Evolutionary conservation across 2,113 vertebrate species (phyloP).

Genomic region (Artemisiospiza belli): DNA sequence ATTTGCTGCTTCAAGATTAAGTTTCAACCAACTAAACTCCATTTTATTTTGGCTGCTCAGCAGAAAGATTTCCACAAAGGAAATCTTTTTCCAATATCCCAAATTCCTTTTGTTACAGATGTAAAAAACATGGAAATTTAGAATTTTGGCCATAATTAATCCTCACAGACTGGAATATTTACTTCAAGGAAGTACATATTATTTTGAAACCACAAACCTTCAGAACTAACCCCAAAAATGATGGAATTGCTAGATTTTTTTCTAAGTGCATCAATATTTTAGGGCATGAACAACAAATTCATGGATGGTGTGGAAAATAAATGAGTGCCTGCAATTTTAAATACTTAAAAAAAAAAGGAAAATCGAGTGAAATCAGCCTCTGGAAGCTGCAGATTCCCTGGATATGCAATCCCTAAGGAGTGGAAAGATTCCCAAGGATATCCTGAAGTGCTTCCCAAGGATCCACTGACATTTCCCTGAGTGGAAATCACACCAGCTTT

Average conservation of each 20-base stretch:
- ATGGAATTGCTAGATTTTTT: background rate
- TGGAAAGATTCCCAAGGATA: background rate
- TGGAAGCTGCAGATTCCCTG: background rate
- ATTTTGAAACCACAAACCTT: background rate
- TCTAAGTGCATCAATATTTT: background rate
- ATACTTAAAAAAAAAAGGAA: background rate
- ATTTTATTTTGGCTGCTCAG: background rate
- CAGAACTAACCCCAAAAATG: background rate
- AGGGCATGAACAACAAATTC: background rate
- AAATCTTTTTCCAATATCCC: background rate
- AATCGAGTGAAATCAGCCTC: background rate
- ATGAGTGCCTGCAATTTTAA: accelerated
- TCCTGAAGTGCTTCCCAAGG: background rate
- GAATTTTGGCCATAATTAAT: background rate
- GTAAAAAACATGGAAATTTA: background rate
- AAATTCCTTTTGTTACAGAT: background rate
- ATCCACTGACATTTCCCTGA: background rate
- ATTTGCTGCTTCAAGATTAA: background rate
- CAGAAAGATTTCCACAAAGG: background rate
- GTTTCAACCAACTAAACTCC: background rate
- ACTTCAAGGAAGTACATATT: background rate
- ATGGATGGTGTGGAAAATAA: background rate
- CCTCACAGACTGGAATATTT: background rate
- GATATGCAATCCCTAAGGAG: accelerated
- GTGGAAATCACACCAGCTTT: background rate